Percentiles rank a stretch among this genome's conserved stretches.
phyloP scores from a whole-genome alignment of 1,140 invertebrate genomes.

The Dolichoris vasculosae region DNA sequence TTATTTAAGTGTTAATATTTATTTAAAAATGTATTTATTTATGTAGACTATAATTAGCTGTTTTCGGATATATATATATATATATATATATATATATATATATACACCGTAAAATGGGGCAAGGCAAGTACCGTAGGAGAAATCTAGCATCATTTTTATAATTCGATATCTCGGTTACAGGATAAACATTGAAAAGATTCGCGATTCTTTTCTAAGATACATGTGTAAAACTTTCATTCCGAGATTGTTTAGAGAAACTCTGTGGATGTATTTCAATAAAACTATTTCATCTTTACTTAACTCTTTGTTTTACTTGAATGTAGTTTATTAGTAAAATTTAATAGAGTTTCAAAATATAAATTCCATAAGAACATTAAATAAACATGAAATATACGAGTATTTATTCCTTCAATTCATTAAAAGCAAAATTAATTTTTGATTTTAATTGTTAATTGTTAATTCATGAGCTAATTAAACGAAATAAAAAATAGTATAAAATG shows the following conservation, averaged over 20 bases:
- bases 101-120: not conserved
- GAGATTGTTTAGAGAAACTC: not conserved
- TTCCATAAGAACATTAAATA: too few relatives aligned
- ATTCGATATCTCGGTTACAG: slow-evolving; percentile 12
- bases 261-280: not conserved
- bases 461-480: too few relatives aligned
- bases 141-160: not conserved
- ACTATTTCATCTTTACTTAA: slow-evolving; percentile 5
- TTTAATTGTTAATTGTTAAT: too few relatives aligned
- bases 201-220: slow-evolving; percentile 13
- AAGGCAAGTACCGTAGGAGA: slow-evolving; percentile 12
- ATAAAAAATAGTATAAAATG: too few relatives aligned
- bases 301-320: not conserved
- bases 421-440: too few relatives aligned
- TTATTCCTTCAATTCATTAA: too few relatives aligned
- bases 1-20: not conserved
- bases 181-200: slow-evolving; percentile 9
- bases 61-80: not conserved
- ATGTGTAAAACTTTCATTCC: slow-evolving; percentile 7
- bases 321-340: not conserved
- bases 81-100: not conserved
- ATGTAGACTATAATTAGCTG: not conserved
- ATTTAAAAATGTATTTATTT: not conserved
- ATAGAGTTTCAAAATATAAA: not conserved
- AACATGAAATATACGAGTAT: too few relatives aligned